Base-by-base conservation (phyloP, 2,797 vertebrate species). In the Poecile montanus region DNA sequence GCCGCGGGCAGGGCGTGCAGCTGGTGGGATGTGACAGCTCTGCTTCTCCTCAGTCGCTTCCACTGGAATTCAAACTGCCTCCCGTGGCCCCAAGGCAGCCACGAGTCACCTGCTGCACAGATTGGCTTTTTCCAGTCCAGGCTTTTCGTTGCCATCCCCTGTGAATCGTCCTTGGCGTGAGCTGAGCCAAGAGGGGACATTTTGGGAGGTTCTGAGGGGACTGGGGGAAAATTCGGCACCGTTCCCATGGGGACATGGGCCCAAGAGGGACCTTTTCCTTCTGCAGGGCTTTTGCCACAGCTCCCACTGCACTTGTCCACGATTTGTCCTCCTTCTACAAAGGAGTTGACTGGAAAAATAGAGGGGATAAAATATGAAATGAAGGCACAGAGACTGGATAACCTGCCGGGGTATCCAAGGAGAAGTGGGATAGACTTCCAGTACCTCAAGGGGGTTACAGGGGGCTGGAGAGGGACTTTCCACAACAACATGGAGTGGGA, bases 11-110 rank as follows among this genome's bases (percentile, higher is more conserved):
- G 44, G 10, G 84, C 26, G 2, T 94, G 29, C 93, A 70, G 96
- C 91, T 92, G 94, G 71, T 93, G 94, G 79, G 95, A 97, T 92
- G 87, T 95, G 95, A 94, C 95, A 94, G 89, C 87, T 26, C 67
- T 7, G 62, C 54, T 34, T 67, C 88, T 83, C 58, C 54, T 87
- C 90, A 51, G 56, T 72, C 88, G 63, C 79, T 85, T 70, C 87
- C 89, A 77, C 18, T 84, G 93, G 20, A 85, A 86, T 90, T 85
- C 72, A 56, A 85, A 68, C 47, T 50, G 70, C 34, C 88, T 85
- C 66, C 83, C 3, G 1, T 25, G 70, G 89, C 91, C 66, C 54
- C 50, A 0, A 1, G 18, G 45, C 60, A 45, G 51, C 51, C 79
- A 56, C 11, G 6, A 88, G 79, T 51, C 91, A 94, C 88, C 89